A percentile compares a stretch with the other conserved stretches of the same genome.
Conservation (phyloP, 2,113 vertebrate species). For the Oenanthe oenanthe region DNA sequence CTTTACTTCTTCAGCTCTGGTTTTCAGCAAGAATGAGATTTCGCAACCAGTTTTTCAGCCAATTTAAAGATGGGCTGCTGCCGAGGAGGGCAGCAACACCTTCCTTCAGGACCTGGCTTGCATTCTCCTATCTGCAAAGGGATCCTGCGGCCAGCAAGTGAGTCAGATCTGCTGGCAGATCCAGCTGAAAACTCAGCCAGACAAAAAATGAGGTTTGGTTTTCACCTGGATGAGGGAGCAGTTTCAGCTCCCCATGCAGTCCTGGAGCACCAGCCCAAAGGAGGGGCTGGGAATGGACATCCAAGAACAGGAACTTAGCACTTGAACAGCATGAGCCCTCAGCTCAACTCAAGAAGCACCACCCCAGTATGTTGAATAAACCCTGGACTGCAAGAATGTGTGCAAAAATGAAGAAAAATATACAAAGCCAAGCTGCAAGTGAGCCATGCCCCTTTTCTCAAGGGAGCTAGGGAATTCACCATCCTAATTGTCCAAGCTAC, state of each 20-base stretch:
- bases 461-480: fast-evolving
- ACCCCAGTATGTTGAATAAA: not conserved
- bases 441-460: not conserved
- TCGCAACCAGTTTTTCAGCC: not conserved
- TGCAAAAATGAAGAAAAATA: not conserved
- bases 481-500: fast-evolving
- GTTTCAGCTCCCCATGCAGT: not conserved
- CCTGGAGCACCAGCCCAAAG: not conserved
- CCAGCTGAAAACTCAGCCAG: not conserved
- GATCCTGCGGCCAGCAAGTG: not conserved
- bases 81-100: conserved; percentile 4
- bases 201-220: not conserved
- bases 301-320: not conserved
- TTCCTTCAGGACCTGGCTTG: conserved; percentile 46
- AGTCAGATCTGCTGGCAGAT: conserved; percentile 30
- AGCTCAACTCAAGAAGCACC: not conserved
- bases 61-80: not conserved
- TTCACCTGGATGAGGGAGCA: conserved; percentile 14
- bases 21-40: not conserved
- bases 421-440: not conserved
- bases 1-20: not conserved
- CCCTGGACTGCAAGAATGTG: not conserved
- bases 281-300: not conserved
- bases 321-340: not conserved
- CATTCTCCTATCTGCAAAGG: not conserved